Evolutionary conservation across 2,888 invertebrate species (phyloP).

Genomic region (Cryptocheilus praepositus): DNA sequence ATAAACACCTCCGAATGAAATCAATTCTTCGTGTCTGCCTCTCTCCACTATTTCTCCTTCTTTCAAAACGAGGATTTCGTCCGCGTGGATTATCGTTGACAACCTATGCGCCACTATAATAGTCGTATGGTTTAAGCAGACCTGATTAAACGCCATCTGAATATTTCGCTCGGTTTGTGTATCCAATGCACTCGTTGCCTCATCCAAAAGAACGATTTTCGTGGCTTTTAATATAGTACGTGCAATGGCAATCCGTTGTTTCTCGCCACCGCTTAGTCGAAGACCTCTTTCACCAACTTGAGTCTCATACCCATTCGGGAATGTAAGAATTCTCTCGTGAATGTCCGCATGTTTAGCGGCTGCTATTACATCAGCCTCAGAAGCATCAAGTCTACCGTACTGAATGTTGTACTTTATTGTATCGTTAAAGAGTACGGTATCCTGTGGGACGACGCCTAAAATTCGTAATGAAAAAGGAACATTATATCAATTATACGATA

Average conservation of each 20-base stretch:
- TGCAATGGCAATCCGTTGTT: constrained; percentile 98
- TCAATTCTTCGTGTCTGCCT: constrained; percentile 81
- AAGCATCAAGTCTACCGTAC: constrained; percentile 89
- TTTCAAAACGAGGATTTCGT: constrained; percentile 94
- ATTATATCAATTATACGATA: not conserved
- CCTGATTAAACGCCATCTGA: constrained; percentile 82
- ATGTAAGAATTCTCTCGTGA: constrained; percentile 92
- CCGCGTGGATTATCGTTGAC: constrained; percentile 95
- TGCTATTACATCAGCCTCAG: constrained; percentile 88
- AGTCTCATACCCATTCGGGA: constrained; percentile 92
- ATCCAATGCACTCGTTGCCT: constrained; percentile 96
- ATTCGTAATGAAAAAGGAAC: constrained; percentile 14
- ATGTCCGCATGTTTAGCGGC: constrained; percentile 96
- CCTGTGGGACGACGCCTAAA: constrained; percentile 93
- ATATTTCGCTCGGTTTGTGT: constrained; percentile 91
- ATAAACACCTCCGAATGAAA: constrained; percentile 82
- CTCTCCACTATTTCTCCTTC: constrained; percentile 94
- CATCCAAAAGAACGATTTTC: constrained; percentile 92
- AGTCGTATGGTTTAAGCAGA: constrained; percentile 92
- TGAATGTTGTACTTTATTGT: constrained; percentile 95
- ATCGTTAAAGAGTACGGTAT: constrained; percentile 96
- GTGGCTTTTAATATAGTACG: constrained; percentile 95
- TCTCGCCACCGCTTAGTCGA: constrained; percentile 97
- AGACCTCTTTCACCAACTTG: constrained; percentile 96
- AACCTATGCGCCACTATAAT: constrained; percentile 95